Percentiles rank a stretch among this genome's conserved stretches.
Conservation (phyloP, 2,797 vertebrate genomes). For the Labeo calbasu region DNA sequence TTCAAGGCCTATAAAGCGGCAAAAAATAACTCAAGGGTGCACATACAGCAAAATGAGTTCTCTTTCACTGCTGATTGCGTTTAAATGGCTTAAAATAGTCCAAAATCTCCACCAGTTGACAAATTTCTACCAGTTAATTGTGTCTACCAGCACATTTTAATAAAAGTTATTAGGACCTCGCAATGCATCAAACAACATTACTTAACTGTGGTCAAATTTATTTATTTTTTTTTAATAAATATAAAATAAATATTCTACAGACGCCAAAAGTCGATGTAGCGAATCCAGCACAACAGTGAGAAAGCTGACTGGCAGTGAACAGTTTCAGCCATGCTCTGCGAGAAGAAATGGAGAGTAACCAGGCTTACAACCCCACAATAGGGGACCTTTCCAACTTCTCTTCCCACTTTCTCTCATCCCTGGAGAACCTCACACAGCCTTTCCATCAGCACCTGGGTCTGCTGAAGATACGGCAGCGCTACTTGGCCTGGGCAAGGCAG, state of each 20-base stretch:
- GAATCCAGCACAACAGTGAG: background rate
- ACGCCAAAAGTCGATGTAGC: background rate
- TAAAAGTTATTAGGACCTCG: background rate
- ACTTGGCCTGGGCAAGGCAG: constrained; percentile 23
- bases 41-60: no score
- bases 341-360: constrained; percentile 33
- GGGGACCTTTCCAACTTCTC: constrained; percentile 28
- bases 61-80: no score
- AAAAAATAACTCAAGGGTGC: no score
- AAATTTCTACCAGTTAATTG: no score
- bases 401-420: constrained; percentile 29
- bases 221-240: background rate
- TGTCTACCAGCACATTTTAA: no score
- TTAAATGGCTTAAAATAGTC: no score
- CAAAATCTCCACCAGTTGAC: no score
- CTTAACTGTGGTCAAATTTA: background rate
- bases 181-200: background rate
- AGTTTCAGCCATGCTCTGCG: background rate
- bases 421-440: constrained; percentile 23
- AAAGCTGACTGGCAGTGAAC: background rate
- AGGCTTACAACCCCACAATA: constrained; percentile 7
- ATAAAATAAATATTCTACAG: background rate
- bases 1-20: no score
- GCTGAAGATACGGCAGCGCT: constrained; percentile 23
- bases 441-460: constrained; percentile 32